A percentile compares a stretch with the other conserved stretches of the same genome.
phyloP scores from a whole-genome alignment of 2,797 vertebrate species.

The Sarcoramphus papa region DNA sequence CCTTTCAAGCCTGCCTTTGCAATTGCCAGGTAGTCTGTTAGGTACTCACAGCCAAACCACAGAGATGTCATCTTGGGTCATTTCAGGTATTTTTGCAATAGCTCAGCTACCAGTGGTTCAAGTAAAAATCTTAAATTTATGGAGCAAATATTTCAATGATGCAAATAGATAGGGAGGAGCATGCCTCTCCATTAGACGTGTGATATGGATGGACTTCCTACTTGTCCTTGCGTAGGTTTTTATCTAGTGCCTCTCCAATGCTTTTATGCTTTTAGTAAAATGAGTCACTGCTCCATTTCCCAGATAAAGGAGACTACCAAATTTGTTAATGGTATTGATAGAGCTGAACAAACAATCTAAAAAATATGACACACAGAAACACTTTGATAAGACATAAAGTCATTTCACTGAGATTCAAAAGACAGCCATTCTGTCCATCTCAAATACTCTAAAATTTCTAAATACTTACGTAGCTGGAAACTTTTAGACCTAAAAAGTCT shows the following conservation, averaged over 20 bases:
- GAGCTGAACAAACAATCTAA: neutral
- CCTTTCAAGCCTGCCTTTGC: neutral
- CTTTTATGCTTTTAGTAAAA: neutral
- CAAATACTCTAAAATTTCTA: neutral
- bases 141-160: neutral
- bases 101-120: neutral
- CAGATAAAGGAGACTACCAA: neutral
- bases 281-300: neutral
- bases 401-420: neutral
- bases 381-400: neutral
- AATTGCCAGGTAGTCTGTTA: neutral
- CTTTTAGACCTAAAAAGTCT: neutral
- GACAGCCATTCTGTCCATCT: neutral
- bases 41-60: neutral
- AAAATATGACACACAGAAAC: neutral
- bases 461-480: neutral
- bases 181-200: neutral
- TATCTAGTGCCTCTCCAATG: neutral
- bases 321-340: neutral
- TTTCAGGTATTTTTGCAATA: neutral
- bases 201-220: neutral
- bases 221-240: neutral
- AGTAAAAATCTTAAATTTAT: neutral
- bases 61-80: neutral
- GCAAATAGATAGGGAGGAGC: neutral